Base-by-base conservation (phyloP, 2,113 vertebrate species). In the Aramus guarauna region DNA sequence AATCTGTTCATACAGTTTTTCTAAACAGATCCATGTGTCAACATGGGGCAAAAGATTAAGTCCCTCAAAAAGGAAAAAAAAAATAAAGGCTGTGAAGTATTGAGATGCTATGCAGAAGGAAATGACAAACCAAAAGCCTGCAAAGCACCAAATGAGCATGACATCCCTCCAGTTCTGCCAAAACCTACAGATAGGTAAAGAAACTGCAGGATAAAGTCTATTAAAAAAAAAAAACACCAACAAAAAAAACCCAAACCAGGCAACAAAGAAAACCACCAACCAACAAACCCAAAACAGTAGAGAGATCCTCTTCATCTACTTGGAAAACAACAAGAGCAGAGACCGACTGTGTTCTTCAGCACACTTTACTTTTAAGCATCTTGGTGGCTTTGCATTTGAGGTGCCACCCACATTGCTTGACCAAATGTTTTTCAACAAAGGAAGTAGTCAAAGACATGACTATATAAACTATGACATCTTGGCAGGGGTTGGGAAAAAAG, bases 1-100 rank as follows among this genome's bases (percentile, higher is more conserved):
- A 85, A 76, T 43, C 23, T 30, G 9, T 43, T 60, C 22, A 36
- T 14, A 7, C 0, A 19, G 23, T 13, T 73, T 69, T 53, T 50
- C 41, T 83, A 12, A 48, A 45, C 29, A 53, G 37, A 79, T 62
- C 74, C 6, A 60, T 2, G 0, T 0, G 1, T 27, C 29, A 7
- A 30, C 24, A n/a, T 5, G 3, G 6, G 20, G 23, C 13, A 74
- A 89, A 74, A 72, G 16, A 84, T 80, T 26, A 66, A 36, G 14
- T 37, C 6, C 10, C 11, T 85, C n/a, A 63, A 67, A 88, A 69
- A 63, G 1, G 1, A 18, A 18, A 75, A 48, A 26, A n/a, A 32
- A 58, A 69, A 60, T 21, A 36, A 39, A 73, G 13, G 10, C 6
- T 48, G 9, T 79, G 47, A 85, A 85, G 56, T 79, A 60, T 0